Evolutionary conservation across 2,797 vertebrate species (phyloP), one percentile per base, ranked within the genome.

Genomic region (Melopsittacus undulatus): DNA sequence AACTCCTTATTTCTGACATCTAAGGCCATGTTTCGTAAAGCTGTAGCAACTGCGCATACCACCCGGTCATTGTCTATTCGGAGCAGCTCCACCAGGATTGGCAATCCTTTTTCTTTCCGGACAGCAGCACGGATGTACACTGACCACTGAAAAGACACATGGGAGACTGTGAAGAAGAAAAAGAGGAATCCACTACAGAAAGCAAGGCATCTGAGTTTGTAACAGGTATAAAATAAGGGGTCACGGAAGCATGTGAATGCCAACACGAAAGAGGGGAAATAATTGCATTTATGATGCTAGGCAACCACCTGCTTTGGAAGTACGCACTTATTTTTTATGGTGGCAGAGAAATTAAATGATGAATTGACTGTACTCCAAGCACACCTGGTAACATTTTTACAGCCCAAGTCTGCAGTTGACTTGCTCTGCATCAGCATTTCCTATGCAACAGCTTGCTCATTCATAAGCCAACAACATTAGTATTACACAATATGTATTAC

Each of bases 21-120:
- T 98, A 99, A 98, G 95, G 99, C 99, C 99, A 99, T 99, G 98
- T 99, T 99, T 84, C 99, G 98, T 94, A 99, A 98, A 7, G 99
- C 99, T 2, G 99, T 99, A 94, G 99, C 99, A 89, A 99, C 99
- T 3, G 99, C 99, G 74, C 99, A 99, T 40, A 99, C 99, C 94
- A 99, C 99, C 29, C 99, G 98, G 97, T 99, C 99, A 14, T 99
- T 99, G 98, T 99, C 99, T 98, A 99, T 99, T 97, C 99, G 99
- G 93, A 99, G 98, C 87, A 99, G 95, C 88, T 99, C 99, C 98
- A 99, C 99, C 62, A 99, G 96, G 91, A 99, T 99, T 4, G 99
- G 99, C 84, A 99, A 98, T 77, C 99, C 99, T 96, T 99, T 99
- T 96, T 99, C 99, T 83, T 99, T 99, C 68, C 99, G 99, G 94